Conservation (phyloP, 2,797 vertebrate genomes). For the Rallus crepitans region DNA sequence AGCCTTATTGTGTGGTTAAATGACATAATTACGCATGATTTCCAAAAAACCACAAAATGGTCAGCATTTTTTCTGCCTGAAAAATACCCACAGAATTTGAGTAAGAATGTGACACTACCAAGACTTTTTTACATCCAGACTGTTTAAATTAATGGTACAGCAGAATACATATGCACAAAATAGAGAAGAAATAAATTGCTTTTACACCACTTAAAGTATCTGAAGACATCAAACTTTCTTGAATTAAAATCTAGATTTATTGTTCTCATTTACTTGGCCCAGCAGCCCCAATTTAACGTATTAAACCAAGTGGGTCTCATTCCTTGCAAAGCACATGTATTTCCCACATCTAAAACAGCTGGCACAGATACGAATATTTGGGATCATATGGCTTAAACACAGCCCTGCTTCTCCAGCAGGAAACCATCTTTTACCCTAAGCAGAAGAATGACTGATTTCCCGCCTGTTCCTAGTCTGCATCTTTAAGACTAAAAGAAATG, state of each 20-base stretch:
- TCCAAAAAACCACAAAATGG: conserved; percentile 72
- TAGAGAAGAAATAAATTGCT: conserved; percentile 29
- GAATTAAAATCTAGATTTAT: conserved; percentile 28
- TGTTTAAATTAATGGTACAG: conserved; percentile 62
- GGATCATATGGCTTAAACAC: conserved; percentile 33
- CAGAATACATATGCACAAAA: not conserved
- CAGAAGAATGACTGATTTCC: conserved; percentile 32
- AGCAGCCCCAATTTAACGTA: not conserved
- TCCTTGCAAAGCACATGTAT: conserved; percentile 40
- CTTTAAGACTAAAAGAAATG: not conserved
- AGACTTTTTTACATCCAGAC: conserved; percentile 58
- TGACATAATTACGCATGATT: conserved; percentile 73
- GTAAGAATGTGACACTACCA: conserved; percentile 59
- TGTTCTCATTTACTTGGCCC: conserved; percentile 46
- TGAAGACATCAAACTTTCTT: conserved; percentile 32
- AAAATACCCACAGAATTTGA: conserved; percentile 76
- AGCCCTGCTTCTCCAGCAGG: conserved; percentile 52
- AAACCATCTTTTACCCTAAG: conserved; percentile 47
- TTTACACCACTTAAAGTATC: conserved; percentile 33
- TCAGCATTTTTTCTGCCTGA: conserved; percentile 78
- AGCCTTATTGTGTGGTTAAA: conserved; percentile 73
- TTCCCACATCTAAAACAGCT: conserved; percentile 66
- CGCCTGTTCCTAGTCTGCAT: not conserved
- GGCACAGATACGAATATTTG: conserved; percentile 44
- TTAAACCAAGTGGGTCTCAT: conserved; percentile 43